These are phyloP conservation scores for Eutolmus rufibarbis DNA, from an alignment of 2,888 invertebrate species.

Conservation along the genomic window DNA sequence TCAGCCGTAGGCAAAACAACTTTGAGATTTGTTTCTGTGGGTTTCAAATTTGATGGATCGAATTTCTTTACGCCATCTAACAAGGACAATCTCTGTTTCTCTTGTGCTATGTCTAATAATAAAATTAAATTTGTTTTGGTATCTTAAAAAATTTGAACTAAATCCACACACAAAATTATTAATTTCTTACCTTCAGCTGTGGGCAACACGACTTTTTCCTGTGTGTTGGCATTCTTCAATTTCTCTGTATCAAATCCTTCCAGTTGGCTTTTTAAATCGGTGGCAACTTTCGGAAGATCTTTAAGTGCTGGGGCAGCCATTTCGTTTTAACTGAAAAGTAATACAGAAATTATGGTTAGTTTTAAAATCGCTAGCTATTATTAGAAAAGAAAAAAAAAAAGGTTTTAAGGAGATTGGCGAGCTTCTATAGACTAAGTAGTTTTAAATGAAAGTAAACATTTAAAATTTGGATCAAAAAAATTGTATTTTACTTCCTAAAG, in stretches of 20 bases:
- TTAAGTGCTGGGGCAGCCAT: slow-evolving; percentile 77
- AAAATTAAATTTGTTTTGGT: not conserved
- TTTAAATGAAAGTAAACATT: too few relatives aligned
- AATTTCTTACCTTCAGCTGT: slow-evolving; percentile 82
- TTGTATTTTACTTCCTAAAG: too few relatives aligned
- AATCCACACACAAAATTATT: not conserved
- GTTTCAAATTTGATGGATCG: slow-evolving; percentile 76
- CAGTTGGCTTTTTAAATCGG: slow-evolving; percentile 88
- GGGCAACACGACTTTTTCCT: slow-evolving; percentile 91
- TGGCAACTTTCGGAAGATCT: slow-evolving; percentile 89
- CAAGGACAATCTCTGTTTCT: slow-evolving; percentile 78
- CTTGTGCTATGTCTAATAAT: slow-evolving; percentile 67
- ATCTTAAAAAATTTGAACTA: not conserved
- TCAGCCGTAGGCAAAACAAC: slow-evolving; percentile 82
- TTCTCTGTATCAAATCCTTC: slow-evolving; percentile 89
- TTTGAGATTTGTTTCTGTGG: slow-evolving; percentile 83
- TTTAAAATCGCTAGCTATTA: not conserved
- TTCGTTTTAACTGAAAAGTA: slow-evolving; percentile 46
- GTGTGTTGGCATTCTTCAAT: slow-evolving; percentile 86
- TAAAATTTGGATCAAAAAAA: too few relatives aligned
- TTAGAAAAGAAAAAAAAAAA: not conserved
- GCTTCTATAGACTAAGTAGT: too few relatives aligned
- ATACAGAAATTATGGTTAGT: not conserved
- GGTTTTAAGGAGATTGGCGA: too few relatives aligned
- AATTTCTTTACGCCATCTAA: slow-evolving; percentile 74